A percentile compares a stretch with the other conserved stretches of the same genome.
phyloP scores from a whole-genome alignment of 2,888 invertebrate genomes.

The Myathropa florea region DNA sequence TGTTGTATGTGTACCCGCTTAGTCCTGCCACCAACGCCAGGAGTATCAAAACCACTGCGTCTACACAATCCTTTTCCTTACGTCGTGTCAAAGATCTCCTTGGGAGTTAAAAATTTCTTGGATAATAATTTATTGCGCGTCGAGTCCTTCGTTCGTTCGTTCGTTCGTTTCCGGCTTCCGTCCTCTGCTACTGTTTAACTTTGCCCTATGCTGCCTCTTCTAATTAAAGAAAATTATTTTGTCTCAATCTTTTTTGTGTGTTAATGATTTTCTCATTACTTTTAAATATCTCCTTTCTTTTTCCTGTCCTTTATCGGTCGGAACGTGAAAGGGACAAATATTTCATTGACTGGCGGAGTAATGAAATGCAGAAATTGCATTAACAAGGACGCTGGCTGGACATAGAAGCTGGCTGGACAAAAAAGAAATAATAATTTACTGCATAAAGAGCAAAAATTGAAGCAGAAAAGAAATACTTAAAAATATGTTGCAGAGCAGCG shows the following conservation, averaged over 20 bases:
- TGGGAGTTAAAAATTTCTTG: conserved; percentile 41
- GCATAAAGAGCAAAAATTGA: conserved; percentile 53
- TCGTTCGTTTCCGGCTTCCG: conserved; percentile 22
- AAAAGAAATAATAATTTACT: conserved; percentile 58
- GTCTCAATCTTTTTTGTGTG: conserved; percentile 41
- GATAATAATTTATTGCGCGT: conserved; percentile 57
- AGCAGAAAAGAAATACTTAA: neutral
- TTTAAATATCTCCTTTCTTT: conserved; percentile 44
- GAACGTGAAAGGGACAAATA: conserved; percentile 33
- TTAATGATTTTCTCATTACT: conserved; percentile 69
- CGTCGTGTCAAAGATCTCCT: conserved; percentile 39
- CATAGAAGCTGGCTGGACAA: conserved; percentile 4
- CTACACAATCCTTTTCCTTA: conserved; percentile 35
- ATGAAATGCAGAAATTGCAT: conserved; percentile 68
- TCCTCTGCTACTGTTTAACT: neutral
- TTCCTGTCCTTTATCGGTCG: neutral
- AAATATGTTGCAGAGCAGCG: conserved; percentile 17
- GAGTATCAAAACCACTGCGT: neutral
- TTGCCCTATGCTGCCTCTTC: conserved; percentile 24
- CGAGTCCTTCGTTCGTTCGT: conserved; percentile 17
- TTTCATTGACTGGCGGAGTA: conserved; percentile 55
- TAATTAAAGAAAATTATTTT: conserved; percentile 70
- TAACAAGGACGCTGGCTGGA: conserved; percentile 38
- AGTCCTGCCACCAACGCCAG: neutral
- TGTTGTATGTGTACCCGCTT: neutral